Percentiles rank a stretch among this genome's conserved stretches.
These are phyloP conservation scores for Laticauda laticaudata DNA, from an alignment of 2,113 vertebrate species.

Conservation along the genomic window DNA sequence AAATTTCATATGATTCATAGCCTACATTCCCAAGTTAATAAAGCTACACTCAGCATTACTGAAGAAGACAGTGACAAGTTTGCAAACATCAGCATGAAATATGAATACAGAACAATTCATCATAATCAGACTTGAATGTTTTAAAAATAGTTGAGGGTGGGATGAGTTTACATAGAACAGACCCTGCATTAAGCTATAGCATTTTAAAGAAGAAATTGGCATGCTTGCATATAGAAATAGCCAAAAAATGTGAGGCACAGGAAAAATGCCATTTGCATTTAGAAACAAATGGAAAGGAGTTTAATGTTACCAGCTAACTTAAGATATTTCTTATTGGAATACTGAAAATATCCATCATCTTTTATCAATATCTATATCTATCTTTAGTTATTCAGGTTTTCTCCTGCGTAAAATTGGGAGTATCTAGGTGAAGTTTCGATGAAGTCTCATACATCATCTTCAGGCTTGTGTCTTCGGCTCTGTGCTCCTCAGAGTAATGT, in stretches of 20 bases:
- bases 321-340: slow-evolving; percentile 61
- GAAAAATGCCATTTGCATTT: slow-evolving; percentile 50
- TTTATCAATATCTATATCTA: too few species aligned
- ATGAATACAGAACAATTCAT: slow-evolving; percentile 60
- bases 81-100: slow-evolving; percentile 59
- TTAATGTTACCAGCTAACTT: slow-evolving; percentile 58
- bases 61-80: slow-evolving; percentile 40
- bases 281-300: slow-evolving; percentile 55
- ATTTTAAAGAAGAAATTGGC: slow-evolving; percentile 63
- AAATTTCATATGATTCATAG: slow-evolving; percentile 49
- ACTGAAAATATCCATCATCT: slow-evolving; percentile 50
- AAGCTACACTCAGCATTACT: slow-evolving; percentile 48
- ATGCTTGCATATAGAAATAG: slow-evolving; percentile 64
- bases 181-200: slow-evolving; percentile 62
- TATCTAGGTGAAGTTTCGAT: too few species aligned
- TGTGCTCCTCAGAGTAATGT: too few species aligned
- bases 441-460: too few species aligned
- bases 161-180: slow-evolving; percentile 67
- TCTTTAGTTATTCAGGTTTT: too few species aligned
- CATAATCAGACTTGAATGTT: slow-evolving; percentile 59
- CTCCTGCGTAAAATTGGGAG: too few species aligned
- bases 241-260: slow-evolving; percentile 66
- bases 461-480: too few species aligned
- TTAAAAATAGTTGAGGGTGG: slow-evolving; percentile 49
- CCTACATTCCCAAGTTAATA: slow-evolving; percentile 52